Base-by-base conservation (phyloP, 2,888 invertebrate species). In the Branchinecta sandiegonensis region DNA sequence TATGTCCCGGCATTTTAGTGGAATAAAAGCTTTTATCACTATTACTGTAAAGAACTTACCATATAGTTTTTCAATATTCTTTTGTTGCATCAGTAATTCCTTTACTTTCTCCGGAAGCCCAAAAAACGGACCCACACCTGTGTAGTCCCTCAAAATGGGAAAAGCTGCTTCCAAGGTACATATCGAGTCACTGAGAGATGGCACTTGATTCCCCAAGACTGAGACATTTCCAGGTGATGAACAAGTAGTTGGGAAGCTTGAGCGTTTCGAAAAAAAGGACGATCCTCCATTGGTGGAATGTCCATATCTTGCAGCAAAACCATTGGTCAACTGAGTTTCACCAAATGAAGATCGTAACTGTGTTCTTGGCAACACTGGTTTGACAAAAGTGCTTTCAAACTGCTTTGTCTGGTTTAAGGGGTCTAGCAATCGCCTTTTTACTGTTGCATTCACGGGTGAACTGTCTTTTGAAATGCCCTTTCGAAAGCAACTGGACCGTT, bases 21-120 rank as follows among this genome's bases (percentile, higher is more conserved):
- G 9, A n/a, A n/a, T 64, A 14, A 12, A 66, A 68, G n/a, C 46
- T 9, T 37, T 47, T 47, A 37, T 65, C 13, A n/a, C 65, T 56
- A 56, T 56, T 6, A 65, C 48, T 63, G 63, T 47, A 65, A 47
- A 47, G 70, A 69, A 79, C 80, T 79, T 77, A 91, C 91, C 88
- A 82, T 94, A 94, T 72, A 94, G 82, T 72, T 84, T 83, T 37
- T 83, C 82, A 71, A 94, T 93, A 72, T 88, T 88, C 76, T 90
- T 87, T 73, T 86, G 85, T 71, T 83, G 81, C 73, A 85, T 83
- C 71, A 94, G 84, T 72, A 94, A 78, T 12, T 82, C 79, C 76
- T 85, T 84, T 0, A 90, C 86, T 73, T 80, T 81, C 1, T 81
- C 76, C 1, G 94, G 90, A 63, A 94, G 79, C 0, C 90, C 93